Base-by-base conservation (phyloP, 1,140 invertebrate species). In the Macrobrachium nipponense region DNA sequence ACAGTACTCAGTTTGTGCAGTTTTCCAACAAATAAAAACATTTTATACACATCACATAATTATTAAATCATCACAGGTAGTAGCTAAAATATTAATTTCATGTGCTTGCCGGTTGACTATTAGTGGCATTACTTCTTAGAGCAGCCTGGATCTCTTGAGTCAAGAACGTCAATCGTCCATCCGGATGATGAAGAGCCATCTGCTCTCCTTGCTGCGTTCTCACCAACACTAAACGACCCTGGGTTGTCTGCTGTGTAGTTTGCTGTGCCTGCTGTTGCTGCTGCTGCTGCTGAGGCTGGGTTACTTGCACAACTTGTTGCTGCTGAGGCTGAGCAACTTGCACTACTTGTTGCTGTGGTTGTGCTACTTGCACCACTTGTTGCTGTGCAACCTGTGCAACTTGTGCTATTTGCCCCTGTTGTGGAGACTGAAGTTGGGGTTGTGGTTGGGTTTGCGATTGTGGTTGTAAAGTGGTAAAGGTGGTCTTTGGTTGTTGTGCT, bases 161-260 rank as follows among this genome's bases (percentile, higher is more conserved):
- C n/a, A 87, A 58, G 60, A 87, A 66, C 36, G 85, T 75, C n/a
- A 87, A 70, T 66, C 85, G 61, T 17, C 85, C 85, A 77, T 87
- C 85, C 14, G 85, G 68, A 43, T 77, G 79, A 43, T 87, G 85
- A 12, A 87, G 62, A 10, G 70, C 78, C 85, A 87, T 68, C 62
- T 82, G 79, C 73, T 87, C 85, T 44, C 85, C 85, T 75, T 87
- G 85, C 59, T 60, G 18, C n/a, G 85, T 87, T 78, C 85, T 80
- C 73, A 87, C 68, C 36, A 87, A 68, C 18, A 87, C 85, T 18
- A 87, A 51, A 27, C 85, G 68, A 60, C 79, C 85, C 73, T 87
- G 85, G 18, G 81, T 79, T 66, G 36, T 20, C 43, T 86, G 85
- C 20, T 76, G 82, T 7, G 58, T 43, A 3, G 20, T 18, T 20